Evolutionary conservation across 30 jellyfish, hydroid and myxozoan species (phyloP), one percentile per base, ranked within the genome.

Genomic region (Cassiopea xamachana): DNA sequence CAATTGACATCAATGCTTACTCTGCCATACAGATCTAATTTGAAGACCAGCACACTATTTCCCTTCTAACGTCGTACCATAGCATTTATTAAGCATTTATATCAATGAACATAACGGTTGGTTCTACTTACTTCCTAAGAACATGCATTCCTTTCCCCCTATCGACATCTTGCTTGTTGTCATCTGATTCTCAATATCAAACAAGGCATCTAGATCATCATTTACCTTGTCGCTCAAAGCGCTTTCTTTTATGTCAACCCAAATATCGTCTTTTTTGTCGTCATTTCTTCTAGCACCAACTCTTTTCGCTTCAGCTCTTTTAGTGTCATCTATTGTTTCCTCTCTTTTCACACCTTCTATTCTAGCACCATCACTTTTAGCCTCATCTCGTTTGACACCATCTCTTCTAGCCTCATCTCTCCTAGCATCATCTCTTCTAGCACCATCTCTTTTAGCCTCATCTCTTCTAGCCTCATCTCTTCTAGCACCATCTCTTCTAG

Each of bases 141-240:
- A 73, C 81, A 39, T 46, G 81, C 81, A 73, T 2, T 9, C 81
- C 13, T 39, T 46, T 39, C 81, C 81, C 60, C 81, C 27, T 27
- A 7, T 73, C 19, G 74, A 62, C 19, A 62, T 1, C 7, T 13
- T 8, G 43, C 14, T 27, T 62, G 7, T 62, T 13, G 27, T 62
- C 2, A 62, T 62, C 14, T 13, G 43, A 62, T 62, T 27, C 14
- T 62, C 4, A 62, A 62, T 62, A 14, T 62, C 74, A 62, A 62
- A 62, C 19, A 62, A 62, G 74, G 43, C 74, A 62, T 62, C 74
- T 27, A 62, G 43, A 62, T 62, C 19, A 62, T 6, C 74, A 62
- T 62, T 27, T 62, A 62, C 27, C 4, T 13, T 14, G 2, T 62
- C 27, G 2, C 43, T 62, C 74, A 13, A 62, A 62, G 27, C 19